Conservation (phyloP, 2,888 invertebrate species). For the Loripinus fragilis region DNA sequence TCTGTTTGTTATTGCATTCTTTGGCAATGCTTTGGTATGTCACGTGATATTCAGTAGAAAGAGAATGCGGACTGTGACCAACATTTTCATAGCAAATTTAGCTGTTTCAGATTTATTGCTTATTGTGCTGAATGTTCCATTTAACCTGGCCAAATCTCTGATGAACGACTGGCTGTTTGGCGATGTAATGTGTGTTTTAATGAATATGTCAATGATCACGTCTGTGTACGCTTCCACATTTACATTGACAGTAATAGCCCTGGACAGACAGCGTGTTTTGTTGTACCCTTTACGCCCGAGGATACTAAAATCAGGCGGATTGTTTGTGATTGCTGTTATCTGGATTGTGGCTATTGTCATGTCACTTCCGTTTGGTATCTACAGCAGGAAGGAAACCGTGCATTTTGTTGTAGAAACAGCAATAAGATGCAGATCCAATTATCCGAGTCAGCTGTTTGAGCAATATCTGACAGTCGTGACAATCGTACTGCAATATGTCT, state of each 20-base stretch:
- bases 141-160: slow-evolving; percentile 83
- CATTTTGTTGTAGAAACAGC: slow-evolving; percentile 61
- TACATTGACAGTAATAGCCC: slow-evolving; percentile 84
- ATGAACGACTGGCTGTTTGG: slow-evolving; percentile 84
- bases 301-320: slow-evolving; percentile 80
- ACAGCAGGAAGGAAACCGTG: slow-evolving; percentile 72
- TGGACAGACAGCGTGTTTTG: slow-evolving; percentile 84
- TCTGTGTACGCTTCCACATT: slow-evolving; percentile 84
- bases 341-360: slow-evolving; percentile 81
- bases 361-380: slow-evolving; percentile 83
- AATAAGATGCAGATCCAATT: slow-evolving; percentile 80
- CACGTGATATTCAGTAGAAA: slow-evolving; percentile 23
- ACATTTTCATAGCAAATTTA: slow-evolving; percentile 65
- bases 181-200: slow-evolving; percentile 82
- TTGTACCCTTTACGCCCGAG: slow-evolving; percentile 83
- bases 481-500: slow-evolving; percentile 82
- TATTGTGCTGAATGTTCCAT: slow-evolving; percentile 83
- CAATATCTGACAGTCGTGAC: slow-evolving; percentile 83
- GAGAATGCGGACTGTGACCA: slow-evolving; percentile 31
- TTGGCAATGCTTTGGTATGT: slow-evolving; percentile 26
- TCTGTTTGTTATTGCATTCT: slow-evolving; percentile 11
- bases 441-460: slow-evolving; percentile 79
- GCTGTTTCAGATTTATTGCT: slow-evolving; percentile 78
- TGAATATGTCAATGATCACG: slow-evolving; percentile 83
- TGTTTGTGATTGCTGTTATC: slow-evolving; percentile 79